Conservation (phyloP, 2,113 vertebrate species). For the Pungitius pungitius region DNA sequence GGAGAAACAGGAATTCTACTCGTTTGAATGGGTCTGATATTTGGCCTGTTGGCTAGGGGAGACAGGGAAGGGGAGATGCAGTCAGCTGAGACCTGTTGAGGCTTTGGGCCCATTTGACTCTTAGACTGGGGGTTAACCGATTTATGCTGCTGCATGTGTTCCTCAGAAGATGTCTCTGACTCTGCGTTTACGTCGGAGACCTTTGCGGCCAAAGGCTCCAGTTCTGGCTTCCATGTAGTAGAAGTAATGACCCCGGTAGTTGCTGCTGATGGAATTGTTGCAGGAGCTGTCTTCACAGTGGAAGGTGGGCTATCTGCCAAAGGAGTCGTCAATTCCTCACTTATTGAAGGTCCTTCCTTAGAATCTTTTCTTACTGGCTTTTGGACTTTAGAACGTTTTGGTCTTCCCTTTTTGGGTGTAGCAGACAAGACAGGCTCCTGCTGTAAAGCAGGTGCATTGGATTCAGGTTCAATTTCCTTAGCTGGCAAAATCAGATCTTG, state of each 20-base stretch:
- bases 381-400: conserved; percentile 83
- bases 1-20: conserved; percentile 77
- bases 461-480: conserved; percentile 79
- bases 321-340: conserved; percentile 62
- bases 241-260: conserved; percentile 72
- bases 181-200: conserved; percentile 54
- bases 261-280: conserved; percentile 30
- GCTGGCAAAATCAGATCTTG: conserved; percentile 64
- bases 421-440: conserved; percentile 79
- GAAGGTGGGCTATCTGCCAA: conserved; percentile 47
- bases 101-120: conserved; percentile 68
- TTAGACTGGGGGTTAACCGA: conserved; percentile 62
- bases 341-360: conserved; percentile 72
- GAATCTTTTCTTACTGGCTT: conserved; percentile 84
- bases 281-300: conserved; percentile 41
- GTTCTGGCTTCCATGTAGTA: conserved; percentile 72
- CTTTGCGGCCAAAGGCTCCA: conserved; percentile 48
- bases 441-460: conserved; percentile 73
- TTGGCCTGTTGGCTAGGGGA: conserved; percentile 71
- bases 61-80: conserved; percentile 66
- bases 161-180: conserved; percentile 58
- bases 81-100: conserved; percentile 67
- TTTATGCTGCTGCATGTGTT: conserved; percentile 69
- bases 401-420: conserved; percentile 84
- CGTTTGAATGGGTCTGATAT: conserved; percentile 75